Evolutionary conservation across 2,797 vertebrate species (phyloP).

Genomic region (Poeciliopsis turneri): DNA sequence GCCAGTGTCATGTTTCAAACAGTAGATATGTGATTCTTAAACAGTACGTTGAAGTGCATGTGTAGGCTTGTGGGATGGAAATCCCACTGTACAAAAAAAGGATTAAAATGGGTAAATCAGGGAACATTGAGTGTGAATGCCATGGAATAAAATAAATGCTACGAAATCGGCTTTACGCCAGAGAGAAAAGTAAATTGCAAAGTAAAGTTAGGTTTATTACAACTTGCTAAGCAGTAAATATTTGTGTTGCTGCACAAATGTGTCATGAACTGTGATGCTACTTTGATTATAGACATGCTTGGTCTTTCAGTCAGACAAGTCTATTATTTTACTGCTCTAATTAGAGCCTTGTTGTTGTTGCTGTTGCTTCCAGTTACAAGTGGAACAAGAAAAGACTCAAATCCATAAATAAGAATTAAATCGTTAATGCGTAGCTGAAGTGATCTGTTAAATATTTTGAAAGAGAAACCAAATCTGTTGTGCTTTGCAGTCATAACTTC

Average conservation of each 20-base stretch:
- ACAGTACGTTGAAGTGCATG: slow-evolving; percentile 35
- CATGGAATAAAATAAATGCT: slow-evolving; percentile 13
- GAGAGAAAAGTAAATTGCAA: slow-evolving; percentile 3
- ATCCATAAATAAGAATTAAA: background rate
- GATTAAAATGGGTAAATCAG: slow-evolving; percentile 23
- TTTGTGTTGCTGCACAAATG: slow-evolving; percentile 12
- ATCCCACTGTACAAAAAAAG: slow-evolving; percentile 31
- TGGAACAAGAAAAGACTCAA: background rate
- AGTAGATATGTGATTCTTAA: slow-evolving; percentile 1
- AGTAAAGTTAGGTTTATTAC: slow-evolving; percentile 11
- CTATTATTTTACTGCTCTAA: background rate
- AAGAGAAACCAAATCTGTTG: background rate
- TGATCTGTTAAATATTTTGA: background rate
- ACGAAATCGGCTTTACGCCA: background rate
- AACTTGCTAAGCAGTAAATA: slow-evolving; percentile 8
- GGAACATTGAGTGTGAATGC: background rate
- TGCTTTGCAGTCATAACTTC: slow-evolving; percentile 3
- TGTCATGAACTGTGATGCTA: background rate
- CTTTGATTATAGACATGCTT: background rate
- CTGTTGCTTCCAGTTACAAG: slow-evolving; percentile 6
- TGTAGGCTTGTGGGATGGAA: slow-evolving; percentile 34
- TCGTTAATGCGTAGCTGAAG: background rate
- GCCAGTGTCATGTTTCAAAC: background rate
- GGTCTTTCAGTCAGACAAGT: background rate
- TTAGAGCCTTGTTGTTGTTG: background rate